Evolutionary conservation across 2,113 vertebrate species (phyloP).

Genomic region (Toxostoma redivivum): DNA sequence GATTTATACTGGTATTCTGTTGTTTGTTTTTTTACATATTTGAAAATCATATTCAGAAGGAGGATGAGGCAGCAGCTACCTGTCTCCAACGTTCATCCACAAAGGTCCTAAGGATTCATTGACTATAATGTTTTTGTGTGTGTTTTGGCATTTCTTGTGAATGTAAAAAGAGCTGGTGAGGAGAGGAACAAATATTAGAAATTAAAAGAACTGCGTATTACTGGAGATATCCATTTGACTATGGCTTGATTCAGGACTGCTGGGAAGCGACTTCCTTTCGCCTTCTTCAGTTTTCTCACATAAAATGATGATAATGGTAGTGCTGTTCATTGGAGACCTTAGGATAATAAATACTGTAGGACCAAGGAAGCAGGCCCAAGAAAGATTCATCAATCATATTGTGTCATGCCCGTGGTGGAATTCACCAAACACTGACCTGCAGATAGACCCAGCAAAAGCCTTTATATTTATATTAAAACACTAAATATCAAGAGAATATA

Average conservation of each 20-base stretch:
- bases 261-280: neutral
- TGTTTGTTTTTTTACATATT: neutral
- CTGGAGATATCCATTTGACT: neutral
- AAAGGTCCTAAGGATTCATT: neutral
- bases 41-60: neutral
- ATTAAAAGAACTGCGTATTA: neutral
- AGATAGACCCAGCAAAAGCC: neutral
- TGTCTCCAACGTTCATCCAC: neutral
- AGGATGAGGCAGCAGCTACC: neutral
- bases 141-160: neutral
- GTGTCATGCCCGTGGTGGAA: neutral
- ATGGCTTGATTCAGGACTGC: neutral
- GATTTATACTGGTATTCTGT: neutral
- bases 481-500: neutral
- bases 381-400: neutral
- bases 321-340: neutral
- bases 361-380: neutral
- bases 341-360: neutral
- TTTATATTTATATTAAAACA: neutral
- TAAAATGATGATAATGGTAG: neutral
- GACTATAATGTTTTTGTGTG: neutral
- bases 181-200: neutral
- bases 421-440: neutral
- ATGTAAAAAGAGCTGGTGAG: neutral
- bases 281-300: neutral